Evolutionary conservation across 2,888 invertebrate species (phyloP), one percentile per base, ranked within the genome.

Genomic region (Cheilosia urbana): DNA sequence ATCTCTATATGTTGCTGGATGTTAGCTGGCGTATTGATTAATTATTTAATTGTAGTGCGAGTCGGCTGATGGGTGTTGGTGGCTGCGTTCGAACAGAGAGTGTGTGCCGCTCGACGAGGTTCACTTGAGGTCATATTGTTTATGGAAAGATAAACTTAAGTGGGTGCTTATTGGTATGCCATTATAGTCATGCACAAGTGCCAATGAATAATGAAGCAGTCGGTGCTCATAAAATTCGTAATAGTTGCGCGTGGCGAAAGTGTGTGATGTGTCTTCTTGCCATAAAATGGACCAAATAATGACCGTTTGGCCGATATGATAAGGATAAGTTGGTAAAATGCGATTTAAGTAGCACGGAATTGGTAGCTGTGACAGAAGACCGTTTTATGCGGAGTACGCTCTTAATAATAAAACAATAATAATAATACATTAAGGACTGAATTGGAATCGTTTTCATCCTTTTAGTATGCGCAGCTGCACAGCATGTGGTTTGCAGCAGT

Each of bases 141-240:
- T 77, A 81, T 85, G 81, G 63, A 76, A 76, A 72, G 72, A 85
- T 85, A 77, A 85, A 80, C 79, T 71, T 58, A 71, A 79, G 85
- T 81, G 76, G 72, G 85, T 85, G 85, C 72, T 81, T 81, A 85
- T 85, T 85, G 85, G 85, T 85, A 77, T 68, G 51, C 80, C 85
- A 76, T 85, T 76, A 65, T 62, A 85, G 85, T 66, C 72, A 49
- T 72, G 71, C 81, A 80, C 63, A 80, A 85, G 65, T 76, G 72
- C 58, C 62, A 81, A 85, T 85, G 76, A 85, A 85, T 85, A 85
- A 79, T 81, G 71, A 76, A 81, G 49, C 65, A 72, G 40, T 45
- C 42, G 19, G 19, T 47, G 69, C 19, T 24, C 55, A 55, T 71
- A 57, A 78, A 78, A 71, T 71, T 37, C 47, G 49, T 57, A 42